Evolutionary conservation across 1,140 invertebrate species (phyloP), one percentile per base, ranked within the genome.

Genomic region (Drepana arcuata): DNA sequence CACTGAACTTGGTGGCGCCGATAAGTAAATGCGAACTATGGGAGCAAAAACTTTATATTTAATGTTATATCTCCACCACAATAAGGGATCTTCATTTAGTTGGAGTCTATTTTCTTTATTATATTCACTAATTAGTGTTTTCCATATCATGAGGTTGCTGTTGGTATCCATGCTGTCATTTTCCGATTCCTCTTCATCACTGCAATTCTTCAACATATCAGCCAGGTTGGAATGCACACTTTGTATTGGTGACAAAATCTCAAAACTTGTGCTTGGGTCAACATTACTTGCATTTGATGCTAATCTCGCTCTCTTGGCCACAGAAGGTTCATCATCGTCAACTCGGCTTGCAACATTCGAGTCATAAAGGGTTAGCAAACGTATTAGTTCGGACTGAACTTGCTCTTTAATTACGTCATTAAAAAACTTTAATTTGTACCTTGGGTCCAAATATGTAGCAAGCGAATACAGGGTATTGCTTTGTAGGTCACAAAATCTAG

Each of bases 381-480:
- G 34, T 37, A 28, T 37, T 28, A 37, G 34, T 37, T 37, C 26
- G 24, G 40, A 44, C 16, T 53, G 31, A 29, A 52, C 31, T 36
- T 40, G 12, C 34, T 43, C 37, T 26, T 41, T 47, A 31, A 7
- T 42, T 21, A 52, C 25, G 2, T 40, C 48, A 25, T 36, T 16
- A 39, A 41, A 44, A 44, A 29, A 45, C 14, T 38, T 53, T 10
- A 41, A 29, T 39, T 51, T 51, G 14, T 51, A 51, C 15, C 48
- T 25, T 21, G 48, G 48, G 15, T 55, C 40, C 16, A 50, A 27
- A 41, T 50, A 51, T 4, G 42, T 54, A 33, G 50, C 46, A 26
- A 58, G 18, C 21, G 49, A 34, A 36, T 23, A 54, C 10, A 54
- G 13, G 28, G 15, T 36, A 11, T 61, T 47, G 21, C 7, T 27